Base-by-base conservation (phyloP, 2,888 invertebrate genomes). In the Slavum lentiscoides region DNA sequence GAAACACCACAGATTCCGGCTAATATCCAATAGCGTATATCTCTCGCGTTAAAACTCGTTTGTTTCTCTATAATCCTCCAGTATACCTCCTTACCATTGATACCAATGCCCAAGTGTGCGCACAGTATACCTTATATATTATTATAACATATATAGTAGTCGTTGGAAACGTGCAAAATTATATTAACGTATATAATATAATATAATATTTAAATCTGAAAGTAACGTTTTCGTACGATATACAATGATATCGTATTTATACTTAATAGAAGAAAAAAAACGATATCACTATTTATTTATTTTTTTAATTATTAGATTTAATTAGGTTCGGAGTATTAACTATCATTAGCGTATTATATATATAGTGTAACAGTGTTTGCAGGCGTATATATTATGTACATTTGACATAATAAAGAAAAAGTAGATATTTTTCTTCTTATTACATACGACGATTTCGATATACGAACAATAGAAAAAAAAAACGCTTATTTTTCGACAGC, bases 151-250 rank as follows among this genome's bases (percentile, higher is more conserved):
- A 17, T 9, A 68, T 59, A 72, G 58, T 59, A 55, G 64, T 23
- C 58, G 23, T 75, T 75, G 74, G 43, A 58, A 58, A 58, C 37
- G 39, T 75, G 74, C 66, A 67, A 58, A n/a, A 75, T 39, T 30
- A 30, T 66, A 11, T 75, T 58, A 66, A 58, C 66, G 66, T 67
- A 67, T 66, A 66, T 64, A 53, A 21, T 68, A 17, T 53, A 68
- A 23, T 30, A 53, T 30, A 70, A 39, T 55, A n/a, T 64, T 74
- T 64, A 55, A 74, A 37, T 49, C n/a, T 55, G 39, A 58, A 43
- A 21, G 55, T 75, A 43, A 39, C 39, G 55, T 66, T 74, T 66
- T 74, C 17, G 66, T 74, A 62, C 62, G 39, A 13, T 0, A 15
- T 30, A 30, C n/a, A 30, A 62, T 62, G 15, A 62, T 19, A 37